Evolutionary conservation across 2,113 vertebrate genomes (phyloP).

Genomic region (Heterochromis multidens): DNA sequence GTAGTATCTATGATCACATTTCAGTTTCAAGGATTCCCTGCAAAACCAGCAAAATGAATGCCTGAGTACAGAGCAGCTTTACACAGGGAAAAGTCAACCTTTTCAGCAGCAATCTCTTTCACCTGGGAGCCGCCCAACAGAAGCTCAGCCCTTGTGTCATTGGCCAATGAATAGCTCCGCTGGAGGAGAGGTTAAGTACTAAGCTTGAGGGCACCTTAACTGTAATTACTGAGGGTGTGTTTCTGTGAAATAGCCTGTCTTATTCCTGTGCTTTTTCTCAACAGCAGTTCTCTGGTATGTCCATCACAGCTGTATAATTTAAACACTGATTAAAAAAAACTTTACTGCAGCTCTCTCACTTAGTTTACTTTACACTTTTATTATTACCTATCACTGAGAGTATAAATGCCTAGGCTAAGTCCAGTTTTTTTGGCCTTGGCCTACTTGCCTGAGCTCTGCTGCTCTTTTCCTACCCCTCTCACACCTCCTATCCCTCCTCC

Average conservation of each 20-base stretch:
- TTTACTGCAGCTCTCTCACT: not conserved
- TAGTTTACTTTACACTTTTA: not conserved
- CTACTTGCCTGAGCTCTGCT: conserved; percentile 27
- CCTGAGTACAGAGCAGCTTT: not conserved
- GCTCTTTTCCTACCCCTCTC: not conserved
- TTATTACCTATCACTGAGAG: not conserved
- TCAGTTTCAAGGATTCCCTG: not conserved
- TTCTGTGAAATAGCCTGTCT: not conserved
- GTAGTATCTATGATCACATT: not conserved
- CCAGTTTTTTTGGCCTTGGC: conserved; percentile 32
- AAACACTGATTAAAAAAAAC: not conserved
- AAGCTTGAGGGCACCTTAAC: not conserved
- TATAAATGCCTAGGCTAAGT: not conserved
- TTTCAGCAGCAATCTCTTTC: not conserved
- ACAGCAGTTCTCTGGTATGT: not conserved
- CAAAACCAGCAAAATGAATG: not conserved
- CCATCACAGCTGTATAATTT: not conserved
- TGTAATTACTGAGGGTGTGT: conserved; percentile 42
- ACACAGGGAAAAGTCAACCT: not conserved
- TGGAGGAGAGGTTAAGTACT: conserved; percentile 9
- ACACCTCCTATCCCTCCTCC: conserved; percentile 25
- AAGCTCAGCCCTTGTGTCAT: not conserved
- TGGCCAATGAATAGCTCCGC: not conserved
- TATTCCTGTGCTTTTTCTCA: not conserved
- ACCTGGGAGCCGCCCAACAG: not conserved